Evolutionary conservation across 2,888 invertebrate species (phyloP), one percentile per base, ranked within the genome.

Genomic region (Eupithecia abbreviata): DNA sequence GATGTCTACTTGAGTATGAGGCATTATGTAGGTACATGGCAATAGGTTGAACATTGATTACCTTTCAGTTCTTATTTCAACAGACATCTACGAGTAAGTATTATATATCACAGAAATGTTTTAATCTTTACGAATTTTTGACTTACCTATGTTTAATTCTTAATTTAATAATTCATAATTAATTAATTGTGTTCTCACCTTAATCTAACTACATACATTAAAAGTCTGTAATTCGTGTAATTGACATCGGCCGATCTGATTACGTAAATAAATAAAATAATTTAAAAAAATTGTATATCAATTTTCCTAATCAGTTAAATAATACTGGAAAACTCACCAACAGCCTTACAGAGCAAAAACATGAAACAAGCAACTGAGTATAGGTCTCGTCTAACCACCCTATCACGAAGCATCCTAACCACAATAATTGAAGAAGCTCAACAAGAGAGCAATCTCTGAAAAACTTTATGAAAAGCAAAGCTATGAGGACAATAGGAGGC

Each of bases 391-490:
- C 10, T 58, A 18, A 51, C 51, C 18, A 18, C 18, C 9, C 1
- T 58, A 30, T 30, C 30, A 62, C 9, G 18, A 62, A 62, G 30
- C 62, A 62, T 62, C 12, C 30, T 62, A 10, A 62, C 10, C 12
- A 30, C 18, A 62, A 62, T 62, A 62, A 62, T 62, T 62, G 62
- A 58, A 62, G 62, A 18, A 30, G 62, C 62, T 30, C 65, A 47
- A 72, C 72, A 72, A 66, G 15, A 66, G 72, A 70, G n/a, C 12
- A 51, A 49, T 13, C 49, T 67, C 18, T 45, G 6, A 7, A 72
- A 73, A 73, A 67, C 65, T 73, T 74, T 62, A 72, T 62, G 51
- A 70, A 74, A 74, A 66, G 13, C 45, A 30, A 69, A 68, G 55
- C 66, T 67, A 15, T 72, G 18, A 42, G 43, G 51, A 73, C 73